Base-by-base conservation (phyloP, 2,797 vertebrate genomes). In the Falco cherrug region DNA sequence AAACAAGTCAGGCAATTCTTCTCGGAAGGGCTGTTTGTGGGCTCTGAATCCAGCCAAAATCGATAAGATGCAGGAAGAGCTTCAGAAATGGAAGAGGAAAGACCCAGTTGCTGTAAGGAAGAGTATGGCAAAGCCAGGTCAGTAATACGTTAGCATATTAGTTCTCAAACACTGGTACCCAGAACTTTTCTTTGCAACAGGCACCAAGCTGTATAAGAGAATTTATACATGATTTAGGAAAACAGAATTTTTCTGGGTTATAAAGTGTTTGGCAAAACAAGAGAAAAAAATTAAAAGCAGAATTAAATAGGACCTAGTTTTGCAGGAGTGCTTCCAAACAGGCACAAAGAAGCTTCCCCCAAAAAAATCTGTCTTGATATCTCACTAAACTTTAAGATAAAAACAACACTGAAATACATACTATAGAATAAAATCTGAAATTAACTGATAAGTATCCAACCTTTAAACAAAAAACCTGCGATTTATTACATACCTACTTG, bases 11-110 rank as follows among this genome's bases (percentile, higher is more conserved):
- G 99, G 99, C 14, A 99, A 97, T 95, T 99, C 99, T 1, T 99
- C 99, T 26, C 97, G 99, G 26, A 99, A 99, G 94, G 99, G 99
- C 86, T 99, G 99, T 31, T 89, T 99, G 61, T 99, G 99, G 99
- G 99, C 99, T 50, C 98, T 99, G 83, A 99, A 99, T 64, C 99
- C 99, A 2, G 98, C 99, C 96, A 99, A 99, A 97, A 98, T 99
- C 5, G 99, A 99, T 83, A 99, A 99, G 96, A 99, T 99, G 99
- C 99, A 99, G 97, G 99, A 99, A 54, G 99, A 99, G 96, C 98
- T 99, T 76, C 99, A 99, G 97, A 99, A 99, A 89, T 99, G 99
- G 99, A 99, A 99, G 33, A 98, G 99, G 97, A 99, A 99, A 96
- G 99, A 99, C 90, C 99, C 99, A 1, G 73, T 99, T 5, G 98